These are phyloP conservation scores for Phycodurus eques DNA, from an alignment of 2,113 vertebrate species.

Conservation along the genomic window DNA sequence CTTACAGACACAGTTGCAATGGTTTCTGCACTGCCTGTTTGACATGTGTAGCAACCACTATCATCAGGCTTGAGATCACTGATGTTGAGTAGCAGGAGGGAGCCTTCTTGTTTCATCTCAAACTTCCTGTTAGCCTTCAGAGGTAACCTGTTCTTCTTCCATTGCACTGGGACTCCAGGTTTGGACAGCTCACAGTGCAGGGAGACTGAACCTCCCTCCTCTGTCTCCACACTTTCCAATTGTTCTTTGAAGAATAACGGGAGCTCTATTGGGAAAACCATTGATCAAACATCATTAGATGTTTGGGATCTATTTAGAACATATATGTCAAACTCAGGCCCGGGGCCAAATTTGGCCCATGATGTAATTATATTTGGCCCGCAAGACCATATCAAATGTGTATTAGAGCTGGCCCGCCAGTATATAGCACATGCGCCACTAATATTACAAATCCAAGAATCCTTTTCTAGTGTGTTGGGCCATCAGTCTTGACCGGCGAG, in stretches of 20 bases:
- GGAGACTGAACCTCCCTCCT: conserved; percentile 40
- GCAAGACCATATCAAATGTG: too few relatives aligned
- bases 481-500: too few relatives aligned
- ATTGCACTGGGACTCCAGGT: conserved; percentile 54
- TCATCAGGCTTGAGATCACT: conserved; percentile 59
- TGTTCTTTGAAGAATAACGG: conserved; percentile 59
- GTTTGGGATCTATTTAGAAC: background rate
- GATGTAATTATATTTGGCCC: too few relatives aligned
- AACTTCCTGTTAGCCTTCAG: conserved; percentile 61
- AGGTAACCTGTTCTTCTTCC: conserved; percentile 62
- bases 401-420: too few relatives aligned
- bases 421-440: too few relatives aligned
- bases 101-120: conserved; percentile 70
- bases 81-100: conserved; percentile 58
- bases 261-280: conserved; percentile 43
- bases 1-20: conserved; percentile 66
- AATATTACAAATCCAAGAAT: background rate
- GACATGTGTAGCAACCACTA: conserved; percentile 58
- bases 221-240: conserved; percentile 43
- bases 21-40: conserved; percentile 51
- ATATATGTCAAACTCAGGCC: too few relatives aligned
- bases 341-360: too few relatives aligned
- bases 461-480: too few relatives aligned
- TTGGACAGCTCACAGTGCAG: conserved; percentile 69
- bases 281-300: background rate